Base-by-base conservation (phyloP, 2,113 vertebrate genomes). In the Coregonus clupeaformis region DNA sequence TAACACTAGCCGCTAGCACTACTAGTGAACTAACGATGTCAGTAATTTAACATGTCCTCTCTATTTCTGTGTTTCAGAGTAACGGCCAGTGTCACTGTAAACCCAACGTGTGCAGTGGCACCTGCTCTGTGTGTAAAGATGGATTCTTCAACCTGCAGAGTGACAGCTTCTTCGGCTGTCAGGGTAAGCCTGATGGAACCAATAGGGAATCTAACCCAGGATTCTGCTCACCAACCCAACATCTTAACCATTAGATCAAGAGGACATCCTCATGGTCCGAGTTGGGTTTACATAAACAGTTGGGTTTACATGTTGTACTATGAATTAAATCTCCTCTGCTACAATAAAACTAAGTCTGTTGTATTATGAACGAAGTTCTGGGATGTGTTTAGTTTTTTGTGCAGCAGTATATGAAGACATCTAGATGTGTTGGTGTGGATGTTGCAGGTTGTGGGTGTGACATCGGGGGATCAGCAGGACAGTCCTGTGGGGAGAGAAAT, bases 71-170 rank as follows among this genome's bases (percentile, higher is more conserved):
- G 18, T 68, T 9, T 74, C 68, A 99, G 97, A 91, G 85, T 0
- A 88, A 80, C 0, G 97, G 97, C 30, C 96, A 97, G 87, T 99
- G 98, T 82, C 94, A 94, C 92, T 99, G 98, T 87, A 99, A 97
- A 72, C 91, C 96, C 0, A 96, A 94, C 0, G 86, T 93, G 71
- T 98, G 97, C 1, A 94, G 95, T 18, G 94, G 92, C 74, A 89
- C 91, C 16, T 99, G 98, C 55, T 86, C 86, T 0, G 16, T 86
- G 0, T 99, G 98, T 82, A 96, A 92, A 78, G 95, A 97, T 0
- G 95, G 97, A 27, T 98, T 88, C 93, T 97, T 94, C 67, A 94
- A 94, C n/a, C 90, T 98, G 87, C 92, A 94, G 77, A 91, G 72
- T 0, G 82, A 89, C 0, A 90, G 91, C 85, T 99, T 95, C 89